These are phyloP conservation scores for Sinocyclocheilus rhinocerous DNA, from an alignment of 2,113 vertebrate genomes.

Conservation along the genomic window DNA sequence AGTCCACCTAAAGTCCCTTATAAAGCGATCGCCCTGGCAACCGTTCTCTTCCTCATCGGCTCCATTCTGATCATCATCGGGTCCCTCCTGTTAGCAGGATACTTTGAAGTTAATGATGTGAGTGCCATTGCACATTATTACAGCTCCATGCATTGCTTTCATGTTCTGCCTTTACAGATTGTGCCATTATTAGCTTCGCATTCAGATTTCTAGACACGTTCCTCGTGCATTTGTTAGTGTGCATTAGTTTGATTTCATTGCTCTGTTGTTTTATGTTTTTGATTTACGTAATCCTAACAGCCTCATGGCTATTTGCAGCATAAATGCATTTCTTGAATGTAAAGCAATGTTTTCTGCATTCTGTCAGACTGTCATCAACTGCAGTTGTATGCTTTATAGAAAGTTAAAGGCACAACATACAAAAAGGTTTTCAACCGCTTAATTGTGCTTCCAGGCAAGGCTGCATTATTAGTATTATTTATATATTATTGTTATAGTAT, in stretches of 20 bases:
- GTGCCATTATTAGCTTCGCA: not conserved
- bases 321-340: not conserved
- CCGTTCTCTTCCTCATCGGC: conserved; percentile 91
- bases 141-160: not conserved
- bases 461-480: not conserved
- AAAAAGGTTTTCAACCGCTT: not conserved
- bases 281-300: not conserved
- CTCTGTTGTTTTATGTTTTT: not conserved
- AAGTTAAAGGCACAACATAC: not conserved
- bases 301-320: not conserved
- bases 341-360: not conserved
- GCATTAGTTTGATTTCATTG: not conserved
- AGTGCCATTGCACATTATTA: conserved; percentile 64
- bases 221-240: not conserved
- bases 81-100: conserved; percentile 88
- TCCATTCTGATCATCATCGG: conserved; percentile 91
- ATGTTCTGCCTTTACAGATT: not conserved
- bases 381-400: not conserved
- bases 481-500: not conserved
- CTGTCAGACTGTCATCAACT: not conserved
- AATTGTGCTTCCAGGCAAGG: too few relatives aligned
- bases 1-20: conserved; percentile 97
- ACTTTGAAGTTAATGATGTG: conserved; percentile 87
- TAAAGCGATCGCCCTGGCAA: conserved; percentile 91
- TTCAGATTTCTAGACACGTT: not conserved